Conservation (phyloP, 2,888 invertebrate genomes). For the Venusia cambrica region DNA sequence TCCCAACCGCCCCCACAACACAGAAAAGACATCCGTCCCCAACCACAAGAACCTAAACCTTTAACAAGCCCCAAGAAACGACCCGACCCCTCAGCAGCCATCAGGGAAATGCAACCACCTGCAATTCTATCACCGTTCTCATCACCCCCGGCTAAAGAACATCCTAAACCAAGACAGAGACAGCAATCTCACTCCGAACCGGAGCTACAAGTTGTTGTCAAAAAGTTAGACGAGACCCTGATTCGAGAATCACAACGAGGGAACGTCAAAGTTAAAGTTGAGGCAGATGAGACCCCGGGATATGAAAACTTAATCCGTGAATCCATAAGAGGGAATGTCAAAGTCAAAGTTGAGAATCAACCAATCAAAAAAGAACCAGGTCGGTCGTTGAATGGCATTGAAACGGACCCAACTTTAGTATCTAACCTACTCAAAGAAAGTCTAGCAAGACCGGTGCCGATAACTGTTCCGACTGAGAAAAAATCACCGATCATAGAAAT, state of each 20-base stretch:
- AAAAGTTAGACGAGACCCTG: slow-evolving; percentile 82
- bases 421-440: slow-evolving; percentile 86
- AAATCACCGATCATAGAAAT: slow-evolving; percentile 53
- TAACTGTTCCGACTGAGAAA: slow-evolving; percentile 63
- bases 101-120: slow-evolving; percentile 67
- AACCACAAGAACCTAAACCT: slow-evolving; percentile 40
- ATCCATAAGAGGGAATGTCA: slow-evolving; percentile 67
- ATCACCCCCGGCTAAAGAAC: slow-evolving; percentile 60
- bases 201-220: slow-evolving; percentile 82
- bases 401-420: slow-evolving; percentile 86
- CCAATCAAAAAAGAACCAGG: slow-evolving; percentile 53
- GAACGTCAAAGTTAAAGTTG: slow-evolving; percentile 47
- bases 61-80: slow-evolving; percentile 56
- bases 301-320: slow-evolving; percentile 82
- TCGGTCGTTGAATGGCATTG: slow-evolving; percentile 82
- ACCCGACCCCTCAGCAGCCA: slow-evolving; percentile 56
- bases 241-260: slow-evolving; percentile 78
- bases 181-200: slow-evolving; percentile 80
- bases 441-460: slow-evolving; percentile 72
- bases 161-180: slow-evolving; percentile 48
- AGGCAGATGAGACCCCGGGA: too few relatives aligned
- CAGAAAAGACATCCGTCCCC: slow-evolving; percentile 42
- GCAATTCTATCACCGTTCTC: slow-evolving; percentile 75
- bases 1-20: slow-evolving; percentile 36
- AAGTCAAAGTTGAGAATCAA: slow-evolving; percentile 42